Evolutionary conservation across 1,140 invertebrate species (phyloP).

Genomic region (Ceratina australensis): DNA sequence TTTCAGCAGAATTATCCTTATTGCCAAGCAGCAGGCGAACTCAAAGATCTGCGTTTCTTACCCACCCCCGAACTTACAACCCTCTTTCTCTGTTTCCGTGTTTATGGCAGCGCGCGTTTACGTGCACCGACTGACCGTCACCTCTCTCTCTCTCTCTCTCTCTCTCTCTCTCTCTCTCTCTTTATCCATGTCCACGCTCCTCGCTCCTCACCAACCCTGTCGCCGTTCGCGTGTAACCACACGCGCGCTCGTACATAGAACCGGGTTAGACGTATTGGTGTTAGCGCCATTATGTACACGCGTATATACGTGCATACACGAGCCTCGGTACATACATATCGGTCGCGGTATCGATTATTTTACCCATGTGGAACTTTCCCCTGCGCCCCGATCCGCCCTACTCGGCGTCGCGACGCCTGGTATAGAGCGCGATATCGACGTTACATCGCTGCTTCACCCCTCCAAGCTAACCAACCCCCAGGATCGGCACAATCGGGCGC

Average conservation of each 20-base stretch:
- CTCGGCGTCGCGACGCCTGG: constrained; percentile 71
- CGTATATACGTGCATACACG: constrained; percentile 18
- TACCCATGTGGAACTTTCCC: constrained; percentile 76
- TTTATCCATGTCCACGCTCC: background rate
- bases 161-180: background rate
- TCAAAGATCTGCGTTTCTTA: background rate
- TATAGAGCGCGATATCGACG: constrained; percentile 80
- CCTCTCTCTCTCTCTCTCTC: background rate
- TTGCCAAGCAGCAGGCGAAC: no score
- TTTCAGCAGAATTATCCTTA: constrained; percentile 11
- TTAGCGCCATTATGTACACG: constrained; percentile 1
- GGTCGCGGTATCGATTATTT: constrained; percentile 79
- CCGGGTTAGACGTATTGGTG: background rate
- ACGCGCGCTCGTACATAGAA: constrained; percentile 15
- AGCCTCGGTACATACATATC: constrained; percentile 67
- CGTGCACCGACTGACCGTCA: constrained; percentile 27
- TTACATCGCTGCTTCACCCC: constrained; percentile 71
- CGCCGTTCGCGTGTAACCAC: constrained; percentile 35
- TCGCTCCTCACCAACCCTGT: background rate
- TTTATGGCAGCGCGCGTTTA: constrained; percentile 44
- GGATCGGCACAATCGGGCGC: constrained; percentile 45
- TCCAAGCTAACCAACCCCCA: constrained; percentile 29
- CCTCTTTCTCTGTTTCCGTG: constrained; percentile 27
- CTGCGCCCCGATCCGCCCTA: constrained; percentile 64
- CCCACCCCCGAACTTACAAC: background rate